Evolutionary conservation across 2,888 invertebrate species (phyloP).

Genomic region (Cryptus viduatorius): DNA sequence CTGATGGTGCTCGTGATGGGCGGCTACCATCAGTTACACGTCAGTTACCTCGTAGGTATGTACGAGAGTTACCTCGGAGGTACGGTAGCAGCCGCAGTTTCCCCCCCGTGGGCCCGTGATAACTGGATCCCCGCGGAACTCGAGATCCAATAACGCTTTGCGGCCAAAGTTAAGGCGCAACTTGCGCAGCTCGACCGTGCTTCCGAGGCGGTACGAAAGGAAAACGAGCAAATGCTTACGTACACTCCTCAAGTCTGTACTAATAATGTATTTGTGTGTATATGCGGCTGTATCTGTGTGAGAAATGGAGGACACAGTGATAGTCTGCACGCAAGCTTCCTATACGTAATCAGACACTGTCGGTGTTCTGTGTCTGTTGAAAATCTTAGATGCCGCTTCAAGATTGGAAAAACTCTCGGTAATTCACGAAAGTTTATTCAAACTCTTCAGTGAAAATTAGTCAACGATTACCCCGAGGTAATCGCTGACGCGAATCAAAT

Average conservation of each 20-base stretch:
- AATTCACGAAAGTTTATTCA: background rate
- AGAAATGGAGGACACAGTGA: background rate
- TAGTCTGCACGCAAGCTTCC: background rate
- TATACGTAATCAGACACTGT: background rate
- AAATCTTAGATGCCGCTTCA: background rate
- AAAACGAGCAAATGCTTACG: conserved; percentile 35
- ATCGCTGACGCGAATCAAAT: background rate
- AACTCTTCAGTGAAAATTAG: background rate
- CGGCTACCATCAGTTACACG: conserved; percentile 39
- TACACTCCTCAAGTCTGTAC: conserved; percentile 7
- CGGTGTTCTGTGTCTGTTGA: background rate
- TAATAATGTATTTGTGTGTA: conserved; percentile 16
- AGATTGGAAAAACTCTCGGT: background rate
- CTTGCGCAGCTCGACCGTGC: conserved; percentile 6
- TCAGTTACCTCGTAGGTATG: conserved; percentile 45
- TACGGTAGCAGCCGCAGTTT: conserved; percentile 36
- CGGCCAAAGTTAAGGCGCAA: conserved; percentile 30
- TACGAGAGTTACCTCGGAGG: conserved; percentile 48
- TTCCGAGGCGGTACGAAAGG: conserved; percentile 25
- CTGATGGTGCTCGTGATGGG: conserved; percentile 29
- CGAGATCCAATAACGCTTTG: conserved; percentile 50
- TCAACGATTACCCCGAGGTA: background rate
- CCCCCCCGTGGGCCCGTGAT: conserved; percentile 21
- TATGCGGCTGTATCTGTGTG: background rate
- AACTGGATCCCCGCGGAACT: conserved; percentile 43